A percentile compares a stretch with the other conserved stretches of the same genome.
phyloP scores from a whole-genome alignment of 2,797 vertebrate genomes.

The Artibeus lituratus region DNA sequence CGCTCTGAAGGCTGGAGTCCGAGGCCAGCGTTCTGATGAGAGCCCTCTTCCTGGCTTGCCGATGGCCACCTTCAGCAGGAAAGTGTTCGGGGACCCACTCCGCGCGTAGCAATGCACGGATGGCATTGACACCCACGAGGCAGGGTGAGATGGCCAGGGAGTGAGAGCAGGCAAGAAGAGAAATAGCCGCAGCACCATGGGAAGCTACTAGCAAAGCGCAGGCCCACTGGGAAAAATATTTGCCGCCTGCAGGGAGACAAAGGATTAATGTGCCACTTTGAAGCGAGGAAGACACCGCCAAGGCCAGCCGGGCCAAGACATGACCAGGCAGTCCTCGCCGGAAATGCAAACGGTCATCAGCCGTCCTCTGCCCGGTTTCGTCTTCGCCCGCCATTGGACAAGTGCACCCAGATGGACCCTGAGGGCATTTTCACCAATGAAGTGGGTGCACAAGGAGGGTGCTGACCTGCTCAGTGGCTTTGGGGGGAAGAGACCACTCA shows the following conservation, averaged over 20 bases:
- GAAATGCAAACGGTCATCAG: background rate
- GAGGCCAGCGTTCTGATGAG: background rate
- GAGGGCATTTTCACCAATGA: background rate
- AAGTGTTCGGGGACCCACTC: background rate
- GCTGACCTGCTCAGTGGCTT: background rate
- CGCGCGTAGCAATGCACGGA: background rate
- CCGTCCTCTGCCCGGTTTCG: background rate
- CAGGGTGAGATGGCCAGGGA: background rate
- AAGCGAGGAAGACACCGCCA: background rate
- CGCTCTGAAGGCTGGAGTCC: background rate
- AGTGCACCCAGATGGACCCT: background rate
- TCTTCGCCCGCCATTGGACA: background rate
- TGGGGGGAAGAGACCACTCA: background rate
- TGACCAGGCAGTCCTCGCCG: background rate
- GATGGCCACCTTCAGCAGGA: background rate
- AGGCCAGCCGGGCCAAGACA: no score
- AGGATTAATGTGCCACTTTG: background rate
- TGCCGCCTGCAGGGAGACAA: background rate
- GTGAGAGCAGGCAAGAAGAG: background rate
- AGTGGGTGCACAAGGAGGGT: background rate
- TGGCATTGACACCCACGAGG: background rate
- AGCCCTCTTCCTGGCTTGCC: background rate
- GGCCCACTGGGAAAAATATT: background rate
- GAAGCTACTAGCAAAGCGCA: background rate
- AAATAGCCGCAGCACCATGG: rapidly evolving